Percentiles rank a stretch among this genome's conserved stretches.
Evolutionary conservation across 2,888 invertebrate genomes (phyloP).

Genomic region (Cheilosia scutellata): DNA sequence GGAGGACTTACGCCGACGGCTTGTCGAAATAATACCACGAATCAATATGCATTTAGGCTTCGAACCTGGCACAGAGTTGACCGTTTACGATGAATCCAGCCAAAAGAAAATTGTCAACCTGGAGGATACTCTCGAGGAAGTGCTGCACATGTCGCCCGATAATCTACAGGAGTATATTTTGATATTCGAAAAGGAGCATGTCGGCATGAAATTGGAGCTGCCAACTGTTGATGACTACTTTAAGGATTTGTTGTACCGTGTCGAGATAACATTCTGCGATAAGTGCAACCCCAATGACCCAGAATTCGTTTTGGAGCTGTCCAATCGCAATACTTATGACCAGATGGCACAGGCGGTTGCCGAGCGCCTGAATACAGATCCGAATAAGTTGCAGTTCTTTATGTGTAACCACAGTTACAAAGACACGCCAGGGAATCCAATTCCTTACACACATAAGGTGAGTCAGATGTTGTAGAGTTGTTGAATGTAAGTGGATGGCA

Average conservation of each 20-base stretch:
- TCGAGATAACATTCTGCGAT: constrained; percentile 98
- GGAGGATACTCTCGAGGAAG: constrained; percentile 93
- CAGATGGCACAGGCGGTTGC: constrained; percentile 97
- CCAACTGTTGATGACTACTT: constrained; percentile 98
- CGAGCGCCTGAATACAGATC: constrained; percentile 95
- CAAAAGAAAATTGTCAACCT: constrained; percentile 82
- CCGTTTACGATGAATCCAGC: constrained; percentile 91
- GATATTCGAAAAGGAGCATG: constrained; percentile 96
- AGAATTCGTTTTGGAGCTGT: constrained; percentile 93
- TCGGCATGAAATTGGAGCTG: constrained; percentile 91
- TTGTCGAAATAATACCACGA: constrained; percentile 93
- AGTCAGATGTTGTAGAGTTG: constrained; percentile 24
- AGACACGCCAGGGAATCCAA: constrained; percentile 82
- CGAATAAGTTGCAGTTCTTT: constrained; percentile 97
- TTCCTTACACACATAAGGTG: constrained; percentile 82
- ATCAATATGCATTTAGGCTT: constrained; percentile 95
- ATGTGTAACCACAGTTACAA: constrained; percentile 91
- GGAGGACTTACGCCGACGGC: constrained; percentile 92
- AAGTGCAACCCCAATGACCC: constrained; percentile 96
- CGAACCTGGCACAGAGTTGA: constrained; percentile 92
- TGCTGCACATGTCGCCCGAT: constrained; percentile 85
- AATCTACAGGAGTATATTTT: constrained; percentile 99
- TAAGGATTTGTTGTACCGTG: constrained; percentile 93
- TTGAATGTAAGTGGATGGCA: not conserved
- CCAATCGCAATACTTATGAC: constrained; percentile 96